These are phyloP conservation scores for Periparus ater DNA, from an alignment of 2,797 vertebrate species.

Conservation along the genomic window DNA sequence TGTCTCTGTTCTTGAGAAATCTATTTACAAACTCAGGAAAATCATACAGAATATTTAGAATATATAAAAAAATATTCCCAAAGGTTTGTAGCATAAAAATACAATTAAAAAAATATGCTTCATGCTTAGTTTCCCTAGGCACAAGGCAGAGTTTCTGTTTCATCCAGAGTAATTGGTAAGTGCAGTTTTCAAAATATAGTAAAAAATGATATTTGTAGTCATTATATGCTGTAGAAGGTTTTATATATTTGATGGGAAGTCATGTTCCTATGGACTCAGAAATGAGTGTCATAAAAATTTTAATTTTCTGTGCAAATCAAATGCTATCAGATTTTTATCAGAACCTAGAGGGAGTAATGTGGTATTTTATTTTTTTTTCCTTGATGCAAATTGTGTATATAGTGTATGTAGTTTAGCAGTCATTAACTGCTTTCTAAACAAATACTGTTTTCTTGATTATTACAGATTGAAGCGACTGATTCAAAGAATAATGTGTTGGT, in stretches of 20 bases:
- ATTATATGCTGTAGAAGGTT: neutral
- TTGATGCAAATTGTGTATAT: neutral
- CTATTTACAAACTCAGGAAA: neutral
- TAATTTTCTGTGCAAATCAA: neutral
- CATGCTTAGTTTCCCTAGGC: neutral
- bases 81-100: neutral
- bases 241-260: neutral
- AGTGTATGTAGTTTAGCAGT: neutral
- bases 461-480: constrained; percentile 84
- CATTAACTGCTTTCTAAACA: neutral
- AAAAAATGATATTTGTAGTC: neutral
- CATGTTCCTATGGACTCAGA: neutral
- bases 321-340: neutral
- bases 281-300: neutral
- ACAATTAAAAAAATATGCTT: neutral
- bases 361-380: neutral
- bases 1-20: neutral
- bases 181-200: neutral
- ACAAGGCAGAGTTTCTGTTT: neutral
- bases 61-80: neutral
- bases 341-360: neutral
- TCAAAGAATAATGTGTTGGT: constrained; percentile 86
- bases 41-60: neutral
- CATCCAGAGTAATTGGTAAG: neutral
- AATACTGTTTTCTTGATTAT: neutral